Evolutionary conservation across 2,113 vertebrate species (phyloP), one percentile per base, ranked within the genome.

Genomic region (Empidonax alnorum): DNA sequence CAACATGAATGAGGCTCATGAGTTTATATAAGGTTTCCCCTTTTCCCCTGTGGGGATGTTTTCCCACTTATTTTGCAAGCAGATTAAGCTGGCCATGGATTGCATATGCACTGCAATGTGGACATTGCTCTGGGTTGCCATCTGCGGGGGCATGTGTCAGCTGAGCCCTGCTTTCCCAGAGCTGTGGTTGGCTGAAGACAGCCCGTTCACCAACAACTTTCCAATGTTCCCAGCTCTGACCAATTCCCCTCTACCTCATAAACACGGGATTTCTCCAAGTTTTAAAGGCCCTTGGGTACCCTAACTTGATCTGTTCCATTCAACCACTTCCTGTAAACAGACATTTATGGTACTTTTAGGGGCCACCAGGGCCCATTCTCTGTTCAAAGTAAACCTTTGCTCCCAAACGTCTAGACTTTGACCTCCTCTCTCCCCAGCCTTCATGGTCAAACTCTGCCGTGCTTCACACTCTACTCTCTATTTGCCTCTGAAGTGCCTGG

Each of bases 271-370:
- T 96, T 95, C 91, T 95, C 92, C 67, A 30, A 95, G 62, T 93
- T 94, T 97, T 96, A 96, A 80, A 94, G 96, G 90, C 95, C 93
- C 96, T 81, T 1, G 9, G 93, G 92, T 91, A 58, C 91, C 69
- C 89, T 97, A 93, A 96, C 41, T 90, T 82, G 87, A 90, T 94
- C 93, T 95, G 65, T 80, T 97, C 84, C 7, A 30, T 95, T 96
- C 96, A 96, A 86, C 94, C 84, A 88, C 87, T 96, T 96, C 95
- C 83, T 95, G 90, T 94, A 96, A 97, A 96, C 89, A 94, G 94
- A 96, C 86, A 93, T 96, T 95, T 97, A 97, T 84, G 95, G 87
- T 93, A 87, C 95, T 94, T 97, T 97, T 96, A 97, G 91, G 76
- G 83, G 93, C 93, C 86, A 90, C 94, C 21, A 63, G 80, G 94